A percentile compares a stretch with the other conserved stretches of the same genome.
These are phyloP conservation scores for Rhynchomys soricoides DNA, from an alignment of 2,113 vertebrate species.

Conservation along the genomic window DNA sequence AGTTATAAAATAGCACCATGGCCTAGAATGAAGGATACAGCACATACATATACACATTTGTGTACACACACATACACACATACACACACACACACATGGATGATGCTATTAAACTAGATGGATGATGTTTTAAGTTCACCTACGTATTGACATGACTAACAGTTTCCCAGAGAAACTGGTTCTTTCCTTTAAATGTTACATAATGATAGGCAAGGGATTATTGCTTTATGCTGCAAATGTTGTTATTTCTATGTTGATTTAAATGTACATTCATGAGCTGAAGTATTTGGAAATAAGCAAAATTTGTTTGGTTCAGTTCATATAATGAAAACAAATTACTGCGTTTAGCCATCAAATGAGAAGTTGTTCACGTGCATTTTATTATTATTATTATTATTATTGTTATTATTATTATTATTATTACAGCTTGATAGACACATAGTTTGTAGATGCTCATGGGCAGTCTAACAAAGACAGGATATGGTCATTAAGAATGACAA, in stretches of 20 bases:
- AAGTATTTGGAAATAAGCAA: constrained; percentile 42
- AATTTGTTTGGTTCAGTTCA: background rate
- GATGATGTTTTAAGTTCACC: background rate
- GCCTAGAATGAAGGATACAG: background rate
- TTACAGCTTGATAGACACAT: background rate
- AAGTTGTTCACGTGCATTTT: background rate
- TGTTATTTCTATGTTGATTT: constrained; percentile 15
- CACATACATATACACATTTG: background rate
- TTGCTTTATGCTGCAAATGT: constrained; percentile 15
- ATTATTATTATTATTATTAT: too few relatives aligned
- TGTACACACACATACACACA: background rate
- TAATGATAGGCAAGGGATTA: constrained; percentile 14
- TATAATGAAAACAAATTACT: constrained; percentile 36
- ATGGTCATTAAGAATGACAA: background rate
- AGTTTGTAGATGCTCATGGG: background rate
- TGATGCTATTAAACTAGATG: background rate
- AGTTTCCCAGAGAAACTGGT: background rate
- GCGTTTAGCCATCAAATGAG: background rate
- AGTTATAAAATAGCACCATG: background rate
- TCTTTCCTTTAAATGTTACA: constrained; percentile 44
- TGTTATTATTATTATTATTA: too few relatives aligned
- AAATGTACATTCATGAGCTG: background rate
- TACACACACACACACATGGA: background rate
- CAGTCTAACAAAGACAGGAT: background rate
- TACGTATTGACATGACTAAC: background rate